Evolutionary conservation across 2,888 invertebrate genomes (phyloP), one percentile per base, ranked within the genome.

Genomic region (Eupeodes latifasciatus): DNA sequence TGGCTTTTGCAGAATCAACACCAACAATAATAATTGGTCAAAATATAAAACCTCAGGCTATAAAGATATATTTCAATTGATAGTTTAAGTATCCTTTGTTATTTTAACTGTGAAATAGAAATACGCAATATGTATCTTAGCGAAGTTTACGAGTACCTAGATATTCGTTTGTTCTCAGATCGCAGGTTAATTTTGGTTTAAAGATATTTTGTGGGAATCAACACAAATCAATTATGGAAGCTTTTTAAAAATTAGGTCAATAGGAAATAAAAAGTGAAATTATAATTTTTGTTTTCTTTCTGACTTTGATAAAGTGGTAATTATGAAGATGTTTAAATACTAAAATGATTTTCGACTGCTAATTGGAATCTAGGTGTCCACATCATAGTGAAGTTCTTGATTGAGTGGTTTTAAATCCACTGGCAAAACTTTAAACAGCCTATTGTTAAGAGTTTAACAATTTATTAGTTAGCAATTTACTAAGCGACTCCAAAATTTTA

Each of bases 261-360:
- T 92, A 90, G 92, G 90, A 91, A 91, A 92, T 92, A 90, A 92
- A 92, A 92, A 92, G 92, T 92, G 92, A 92, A 92, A 92, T 92
- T 92, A 67, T 89, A 89, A 71, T 69, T 53, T 40, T 69, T 4
- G 40, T 19, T 49, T 16, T 10, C 14, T 27, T 27, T 27, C 3
- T 27, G 27, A 27, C 27, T 27, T 40, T 55, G 2, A 44, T 34
- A 1, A 9, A 2, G 7, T n/a, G 66, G 7, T 49, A 49, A 51
- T 62, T 44, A 11, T 44, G 44, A 44, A 16, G 40, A 36, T 66
- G n/a, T 27, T 61, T 40, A 12, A 12, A 4, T 57, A 3, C 27
- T 12, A 16, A 16, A 9, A 47, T 47, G 4, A 10, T 47, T 11
- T 11, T 47, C 12, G 11, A 40, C 11, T 47, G 47, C 47, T 47